These are phyloP conservation scores for Melanerpes formicivorus DNA, from an alignment of 2,113 vertebrate genomes.

Conservation along the genomic window DNA sequence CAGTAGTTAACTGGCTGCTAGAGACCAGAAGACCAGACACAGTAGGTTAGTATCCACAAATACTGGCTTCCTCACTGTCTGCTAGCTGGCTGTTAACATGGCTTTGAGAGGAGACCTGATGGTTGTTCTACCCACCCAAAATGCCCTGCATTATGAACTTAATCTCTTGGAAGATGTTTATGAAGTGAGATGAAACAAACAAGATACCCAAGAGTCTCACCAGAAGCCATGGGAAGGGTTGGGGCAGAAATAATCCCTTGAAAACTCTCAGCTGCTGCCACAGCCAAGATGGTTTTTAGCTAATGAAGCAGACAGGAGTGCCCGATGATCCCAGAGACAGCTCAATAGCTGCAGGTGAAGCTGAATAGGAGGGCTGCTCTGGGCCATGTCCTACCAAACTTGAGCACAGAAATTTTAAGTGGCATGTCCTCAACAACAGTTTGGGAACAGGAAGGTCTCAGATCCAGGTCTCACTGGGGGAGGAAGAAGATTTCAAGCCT, in stretches of 20 bases:
- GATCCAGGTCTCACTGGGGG: fast-evolving
- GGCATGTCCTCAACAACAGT: neutral
- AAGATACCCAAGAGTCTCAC: neutral
- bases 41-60: neutral
- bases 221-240: neutral
- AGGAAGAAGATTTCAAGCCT: neutral
- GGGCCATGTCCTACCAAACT: neutral
- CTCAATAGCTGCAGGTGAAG: neutral
- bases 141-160: neutral
- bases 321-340: neutral
- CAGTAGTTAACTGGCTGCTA: neutral
- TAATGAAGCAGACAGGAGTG: neutral
- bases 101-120: neutral
- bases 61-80: neutral
- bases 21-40: neutral
- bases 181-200: neutral
- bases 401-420: neutral
- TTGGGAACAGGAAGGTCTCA: neutral
- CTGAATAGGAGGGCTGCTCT: neutral
- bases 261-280: neutral
- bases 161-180: neutral
- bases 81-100: neutral
- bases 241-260: neutral
- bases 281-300: neutral
- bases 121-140: neutral